A percentile compares a stretch with the other conserved stretches of the same genome.
phyloP scores from a whole-genome alignment of 2,888 invertebrate genomes.

The Eulithis prunata region DNA sequence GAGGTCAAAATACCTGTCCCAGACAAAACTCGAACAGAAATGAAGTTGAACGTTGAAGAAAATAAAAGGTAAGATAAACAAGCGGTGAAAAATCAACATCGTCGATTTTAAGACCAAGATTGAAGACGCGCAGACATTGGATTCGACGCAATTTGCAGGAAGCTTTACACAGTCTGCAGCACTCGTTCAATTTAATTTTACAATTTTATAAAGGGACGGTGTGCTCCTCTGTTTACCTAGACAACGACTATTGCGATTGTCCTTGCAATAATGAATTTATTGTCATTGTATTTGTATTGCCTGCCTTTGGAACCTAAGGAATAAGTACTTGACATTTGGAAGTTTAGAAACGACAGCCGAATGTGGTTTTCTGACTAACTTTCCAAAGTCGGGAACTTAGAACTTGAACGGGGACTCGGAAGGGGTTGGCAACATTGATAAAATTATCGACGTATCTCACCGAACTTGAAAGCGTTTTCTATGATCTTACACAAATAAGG shows the following conservation, averaged over 20 bases:
- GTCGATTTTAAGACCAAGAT: conserved; percentile 4
- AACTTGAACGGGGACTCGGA: neutral
- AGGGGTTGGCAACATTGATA: conserved; percentile 2
- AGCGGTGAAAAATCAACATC: neutral
- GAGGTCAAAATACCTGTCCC: neutral
- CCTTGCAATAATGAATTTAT: no score
- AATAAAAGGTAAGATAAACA: neutral
- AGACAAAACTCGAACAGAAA: neutral
- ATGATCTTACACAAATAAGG: neutral
- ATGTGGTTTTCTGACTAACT: conserved; percentile 14
- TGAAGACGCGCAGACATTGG: neutral
- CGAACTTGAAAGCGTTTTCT: neutral
- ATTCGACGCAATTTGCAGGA: neutral
- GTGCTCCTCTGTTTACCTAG: neutral
- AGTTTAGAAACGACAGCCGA: conserved; percentile 4
- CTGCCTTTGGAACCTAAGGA: neutral
- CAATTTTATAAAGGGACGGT: neutral
- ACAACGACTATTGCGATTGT: no score
- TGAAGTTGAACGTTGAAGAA: neutral
- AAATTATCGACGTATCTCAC: neutral
- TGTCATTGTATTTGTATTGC: no score
- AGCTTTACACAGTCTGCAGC: neutral
- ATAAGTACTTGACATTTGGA: conserved; percentile 8
- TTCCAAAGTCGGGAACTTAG: conserved; percentile 1
- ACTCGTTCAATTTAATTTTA: neutral